Conservation (phyloP, 2,888 invertebrate species). For the Aelia acuminata region DNA sequence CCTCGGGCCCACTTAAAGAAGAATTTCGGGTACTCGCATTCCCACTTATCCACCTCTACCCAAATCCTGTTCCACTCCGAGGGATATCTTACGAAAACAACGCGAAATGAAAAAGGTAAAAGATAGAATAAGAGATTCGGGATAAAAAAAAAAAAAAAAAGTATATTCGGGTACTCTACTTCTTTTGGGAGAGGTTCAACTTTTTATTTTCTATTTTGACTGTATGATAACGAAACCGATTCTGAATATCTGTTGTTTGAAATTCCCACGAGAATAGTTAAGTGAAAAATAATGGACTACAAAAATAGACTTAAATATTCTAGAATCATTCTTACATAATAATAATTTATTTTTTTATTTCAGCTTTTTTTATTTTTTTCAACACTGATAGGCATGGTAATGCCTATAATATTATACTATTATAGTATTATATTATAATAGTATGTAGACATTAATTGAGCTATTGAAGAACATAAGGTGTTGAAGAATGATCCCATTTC, state of each 20-base stretch:
- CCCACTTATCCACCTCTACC: slow-evolving; percentile 20
- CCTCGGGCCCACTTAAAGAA: slow-evolving; percentile 29
- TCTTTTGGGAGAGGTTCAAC: background rate
- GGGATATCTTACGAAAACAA: background rate
- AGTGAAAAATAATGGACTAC: background rate
- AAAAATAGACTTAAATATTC: too few relatives aligned
- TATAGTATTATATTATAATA: too few relatives aligned
- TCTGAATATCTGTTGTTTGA: background rate
- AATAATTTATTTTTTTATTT: too few relatives aligned
- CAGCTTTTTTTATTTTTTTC: too few relatives aligned
- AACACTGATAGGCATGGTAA: too few relatives aligned
- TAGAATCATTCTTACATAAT: too few relatives aligned
- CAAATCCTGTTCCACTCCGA: background rate
- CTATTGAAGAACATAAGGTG: too few relatives aligned
- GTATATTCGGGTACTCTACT: background rate
- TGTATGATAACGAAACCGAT: background rate
- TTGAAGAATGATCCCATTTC: too few relatives aligned
- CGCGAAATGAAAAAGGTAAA: background rate
- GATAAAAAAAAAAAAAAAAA: too few relatives aligned
- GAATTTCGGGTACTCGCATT: slow-evolving; percentile 7
- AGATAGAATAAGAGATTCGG: slow-evolving; percentile 15
- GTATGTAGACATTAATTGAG: too few relatives aligned
- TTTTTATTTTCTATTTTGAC: background rate
- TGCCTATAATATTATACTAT: too few relatives aligned
- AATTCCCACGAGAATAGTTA: background rate